Percentiles rank a stretch among this genome's conserved stretches.
Evolutionary conservation across 2,888 invertebrate genomes (phyloP).

Genomic region (Drosophila paramelanica): DNA sequence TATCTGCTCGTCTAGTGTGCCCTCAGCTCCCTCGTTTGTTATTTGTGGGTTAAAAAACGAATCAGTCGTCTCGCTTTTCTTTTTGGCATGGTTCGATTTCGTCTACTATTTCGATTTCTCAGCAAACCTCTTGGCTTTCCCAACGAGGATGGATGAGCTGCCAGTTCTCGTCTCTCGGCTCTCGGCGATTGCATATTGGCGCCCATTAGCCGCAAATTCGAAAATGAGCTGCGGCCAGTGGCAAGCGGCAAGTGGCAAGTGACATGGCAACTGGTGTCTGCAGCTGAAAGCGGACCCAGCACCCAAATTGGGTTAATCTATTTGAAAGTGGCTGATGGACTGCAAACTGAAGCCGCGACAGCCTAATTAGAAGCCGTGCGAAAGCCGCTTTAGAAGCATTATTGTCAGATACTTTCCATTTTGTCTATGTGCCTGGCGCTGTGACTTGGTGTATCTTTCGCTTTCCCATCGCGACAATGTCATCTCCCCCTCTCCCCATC

Average conservation of each 20-base stretch:
- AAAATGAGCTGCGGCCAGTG: slow-evolving; percentile 30
- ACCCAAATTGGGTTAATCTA: slow-evolving; percentile 72
- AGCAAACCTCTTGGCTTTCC: slow-evolving; percentile 28
- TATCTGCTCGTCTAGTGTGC: background rate
- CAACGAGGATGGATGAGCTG: slow-evolving; percentile 15
- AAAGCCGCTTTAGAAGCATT: slow-evolving; percentile 67
- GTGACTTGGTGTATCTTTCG: slow-evolving; percentile 1
- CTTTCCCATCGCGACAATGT: slow-evolving; percentile 42
- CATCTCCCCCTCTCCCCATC: slow-evolving; percentile 6
- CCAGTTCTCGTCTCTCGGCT: slow-evolving; percentile 18
- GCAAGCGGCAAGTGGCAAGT: slow-evolving; percentile 16
- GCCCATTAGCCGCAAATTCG: slow-evolving; percentile 43
- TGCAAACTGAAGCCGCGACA: slow-evolving; percentile 16
- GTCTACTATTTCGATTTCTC: slow-evolving; percentile 31
- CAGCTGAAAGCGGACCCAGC: slow-evolving; percentile 52
- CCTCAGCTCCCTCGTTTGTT: background rate
- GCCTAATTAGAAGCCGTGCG: slow-evolving; percentile 32
- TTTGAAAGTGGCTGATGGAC: slow-evolving; percentile 64
- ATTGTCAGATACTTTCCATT: slow-evolving; percentile 63
- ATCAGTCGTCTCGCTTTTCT: slow-evolving; percentile 47
- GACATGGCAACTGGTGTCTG: background rate
- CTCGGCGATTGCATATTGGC: slow-evolving; percentile 12
- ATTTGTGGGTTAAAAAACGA: no score
- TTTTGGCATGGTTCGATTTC: slow-evolving; percentile 62
- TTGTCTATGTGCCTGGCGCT: slow-evolving; percentile 14